These are phyloP conservation scores for Macrophya annulata DNA, from an alignment of 2,888 invertebrate species.

Conservation along the genomic window DNA sequence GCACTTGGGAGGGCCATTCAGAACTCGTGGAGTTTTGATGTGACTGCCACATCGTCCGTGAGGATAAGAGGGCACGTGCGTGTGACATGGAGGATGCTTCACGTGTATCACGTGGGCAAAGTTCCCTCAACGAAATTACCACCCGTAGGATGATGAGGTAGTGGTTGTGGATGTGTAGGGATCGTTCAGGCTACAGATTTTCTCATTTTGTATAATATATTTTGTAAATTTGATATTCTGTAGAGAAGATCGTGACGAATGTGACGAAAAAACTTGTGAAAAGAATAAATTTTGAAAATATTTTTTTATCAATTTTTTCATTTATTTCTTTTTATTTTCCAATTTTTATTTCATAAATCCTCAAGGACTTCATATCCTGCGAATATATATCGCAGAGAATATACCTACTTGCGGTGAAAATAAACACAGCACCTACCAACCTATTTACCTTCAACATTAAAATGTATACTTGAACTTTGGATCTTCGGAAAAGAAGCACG, in stretches of 20 bases:
- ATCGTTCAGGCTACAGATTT: not conserved
- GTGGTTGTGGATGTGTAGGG: not conserved
- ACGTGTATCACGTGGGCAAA: slow-evolving; percentile 21
- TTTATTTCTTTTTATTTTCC: too few relatives aligned
- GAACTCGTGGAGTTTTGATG: slow-evolving; percentile 25
- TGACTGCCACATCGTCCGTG: slow-evolving; percentile 27
- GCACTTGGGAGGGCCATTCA: slow-evolving; percentile 39
- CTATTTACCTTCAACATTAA: not conserved
- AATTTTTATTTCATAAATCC: not conserved
- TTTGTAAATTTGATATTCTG: not conserved
- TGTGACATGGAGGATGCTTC: slow-evolving; percentile 31
- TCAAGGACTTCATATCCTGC: not conserved
- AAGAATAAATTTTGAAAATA: not conserved
- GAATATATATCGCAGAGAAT: not conserved
- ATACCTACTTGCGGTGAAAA: too few relatives aligned
- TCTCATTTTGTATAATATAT: not conserved
- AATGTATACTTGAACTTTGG: not conserved
- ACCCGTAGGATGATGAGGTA: not conserved
- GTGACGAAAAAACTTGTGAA: not conserved
- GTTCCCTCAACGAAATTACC: slow-evolving; percentile 5
- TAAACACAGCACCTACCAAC: too few relatives aligned
- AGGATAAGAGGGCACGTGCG: slow-evolving; percentile 44
- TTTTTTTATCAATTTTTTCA: not conserved
- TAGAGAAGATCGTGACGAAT: not conserved
- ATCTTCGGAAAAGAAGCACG: not conserved